Evolutionary conservation across 2,113 vertebrate species (phyloP).

Genomic region (Mesoclemmys tuberculata): DNA sequence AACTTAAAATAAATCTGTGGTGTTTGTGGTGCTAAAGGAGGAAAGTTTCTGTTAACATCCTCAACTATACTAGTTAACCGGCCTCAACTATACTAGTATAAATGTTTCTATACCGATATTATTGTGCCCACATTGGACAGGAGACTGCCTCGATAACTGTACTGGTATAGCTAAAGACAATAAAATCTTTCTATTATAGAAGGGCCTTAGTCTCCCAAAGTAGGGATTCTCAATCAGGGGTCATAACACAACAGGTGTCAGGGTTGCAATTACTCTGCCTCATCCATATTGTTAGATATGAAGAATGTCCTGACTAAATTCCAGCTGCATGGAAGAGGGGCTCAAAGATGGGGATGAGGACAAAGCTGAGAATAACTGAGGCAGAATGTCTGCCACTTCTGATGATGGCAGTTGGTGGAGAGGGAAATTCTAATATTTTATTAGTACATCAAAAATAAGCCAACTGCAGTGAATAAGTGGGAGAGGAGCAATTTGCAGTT

Average conservation of each 20-base stretch:
- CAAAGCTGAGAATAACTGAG: not conserved
- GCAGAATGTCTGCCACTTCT: not conserved
- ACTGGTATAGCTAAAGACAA: too few relatives aligned
- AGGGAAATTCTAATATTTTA: not conserved
- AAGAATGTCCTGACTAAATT: not conserved
- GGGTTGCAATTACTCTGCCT: not conserved
- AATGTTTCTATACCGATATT: too few relatives aligned
- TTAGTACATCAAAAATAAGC: not conserved
- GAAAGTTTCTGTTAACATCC: rapidly evolving
- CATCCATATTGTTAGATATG: too few relatives aligned
- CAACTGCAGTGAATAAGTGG: not conserved
- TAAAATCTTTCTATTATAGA: too few relatives aligned
- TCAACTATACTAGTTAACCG: too few relatives aligned
- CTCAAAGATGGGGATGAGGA: not conserved
- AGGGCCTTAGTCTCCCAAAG: too few relatives aligned
- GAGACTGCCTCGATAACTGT: too few relatives aligned
- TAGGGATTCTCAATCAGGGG: not conserved
- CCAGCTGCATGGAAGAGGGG: not conserved
- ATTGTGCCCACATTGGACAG: too few relatives aligned
- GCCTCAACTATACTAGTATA: too few relatives aligned
- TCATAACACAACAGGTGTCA: not conserved
- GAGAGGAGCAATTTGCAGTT: not conserved
- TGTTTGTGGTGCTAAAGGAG: not conserved
- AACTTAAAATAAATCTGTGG: not conserved
- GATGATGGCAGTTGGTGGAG: too few relatives aligned